Evolutionary conservation across 2,888 invertebrate species (phyloP), one percentile per base, ranked within the genome.

Genomic region (Drosophila infuscata): DNA sequence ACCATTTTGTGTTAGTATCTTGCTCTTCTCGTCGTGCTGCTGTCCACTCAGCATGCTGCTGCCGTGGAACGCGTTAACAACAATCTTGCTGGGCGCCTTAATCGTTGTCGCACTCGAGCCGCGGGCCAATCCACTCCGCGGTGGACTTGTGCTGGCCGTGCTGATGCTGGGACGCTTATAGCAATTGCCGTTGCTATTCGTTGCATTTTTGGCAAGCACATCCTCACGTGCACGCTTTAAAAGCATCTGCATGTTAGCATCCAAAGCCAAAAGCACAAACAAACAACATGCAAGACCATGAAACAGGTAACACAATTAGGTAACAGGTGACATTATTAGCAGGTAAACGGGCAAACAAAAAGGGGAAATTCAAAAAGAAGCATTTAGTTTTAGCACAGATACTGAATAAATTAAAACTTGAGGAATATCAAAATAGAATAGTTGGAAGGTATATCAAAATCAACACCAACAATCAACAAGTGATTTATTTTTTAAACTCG

Each of bases 31-130:
- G 36, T 89, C 88, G 43, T 87, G 87, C 60, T 90, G 87, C 60
- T 92, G 91, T 20, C 90, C 81, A 74, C 71, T 92, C 58, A 93
- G 83, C 83, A 93, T 76, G 74, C 88, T 92, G 85, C 91, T 93
- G 70, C 91, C 92, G 78, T 93, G 93, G 81, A 93, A 93, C 70
- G 92, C 89, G 76, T 92, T 93, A 41, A 93, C 93, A 70, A 93
- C 92, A 59, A 92, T 91, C 82, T 93, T 93, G 70, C 79, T 89
- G 70, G 89, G 35, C 53, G 83, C 70, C 68, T 83, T 88, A 36
- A 85, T 48, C 3, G 84, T 84, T 7, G 88, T 70, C 11, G 67
- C 74, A 64, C 88, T 87, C 12, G 78, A 59, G 62, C 79, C 74
- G 54, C 51, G 60, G 1, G 57, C 61, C 51, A 76, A 20, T 29